phyloP scores from a whole-genome alignment of 1,140 invertebrate species.

The Micrasema longulum region DNA sequence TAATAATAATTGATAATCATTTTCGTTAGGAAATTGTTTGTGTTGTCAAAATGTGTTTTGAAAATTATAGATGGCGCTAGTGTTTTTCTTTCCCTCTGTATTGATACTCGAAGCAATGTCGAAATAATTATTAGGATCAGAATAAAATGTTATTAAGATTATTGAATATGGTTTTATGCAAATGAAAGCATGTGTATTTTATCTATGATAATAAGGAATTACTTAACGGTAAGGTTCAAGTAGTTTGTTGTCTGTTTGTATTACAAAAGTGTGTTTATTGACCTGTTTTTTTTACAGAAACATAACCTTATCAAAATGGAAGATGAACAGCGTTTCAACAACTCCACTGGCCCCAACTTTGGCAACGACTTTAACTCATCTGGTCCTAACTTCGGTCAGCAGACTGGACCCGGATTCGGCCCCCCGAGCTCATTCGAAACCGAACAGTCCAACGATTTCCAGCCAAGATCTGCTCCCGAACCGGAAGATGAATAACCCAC shows the following conservation, averaged over 20 bases:
- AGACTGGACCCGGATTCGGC: conserved; percentile 2
- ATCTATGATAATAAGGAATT: background rate
- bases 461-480: too few species aligned
- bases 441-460: too few species aligned
- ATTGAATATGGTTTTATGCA: too few species aligned
- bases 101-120: too few species aligned
- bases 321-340: conserved; percentile 1
- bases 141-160: too few species aligned
- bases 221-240: background rate
- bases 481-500: too few species aligned
- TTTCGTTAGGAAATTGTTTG: too few species aligned
- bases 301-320: background rate
- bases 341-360: conserved; percentile 28
- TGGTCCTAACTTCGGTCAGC: conserved; percentile 28
- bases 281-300: background rate
- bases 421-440: background rate
- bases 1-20: too few species aligned
- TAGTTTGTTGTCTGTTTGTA: background rate
- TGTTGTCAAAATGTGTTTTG: too few species aligned
- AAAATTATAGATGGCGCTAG: too few species aligned
- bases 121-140: too few species aligned
- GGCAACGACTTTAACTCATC: conserved; percentile 27
- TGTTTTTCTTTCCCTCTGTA: too few species aligned
- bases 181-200: background rate
- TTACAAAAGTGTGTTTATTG: background rate